These are phyloP conservation scores for Bucorvus abyssinicus DNA, from an alignment of 2,797 vertebrate genomes.

Conservation along the genomic window DNA sequence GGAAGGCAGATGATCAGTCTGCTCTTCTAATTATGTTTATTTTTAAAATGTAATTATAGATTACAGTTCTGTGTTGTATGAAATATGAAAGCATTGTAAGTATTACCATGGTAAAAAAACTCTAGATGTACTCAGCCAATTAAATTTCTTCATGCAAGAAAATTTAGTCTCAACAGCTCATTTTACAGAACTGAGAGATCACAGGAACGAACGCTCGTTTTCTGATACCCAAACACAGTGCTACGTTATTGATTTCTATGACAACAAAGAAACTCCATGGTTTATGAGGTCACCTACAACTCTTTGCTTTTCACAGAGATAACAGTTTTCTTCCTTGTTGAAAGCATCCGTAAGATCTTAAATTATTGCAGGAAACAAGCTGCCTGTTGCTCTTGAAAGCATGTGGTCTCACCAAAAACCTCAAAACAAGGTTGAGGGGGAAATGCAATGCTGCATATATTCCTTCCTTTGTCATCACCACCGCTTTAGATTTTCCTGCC, in stretches of 20 bases:
- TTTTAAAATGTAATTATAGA: background rate
- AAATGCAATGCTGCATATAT: background rate
- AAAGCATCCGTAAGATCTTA: background rate
- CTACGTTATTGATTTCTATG: conserved; percentile 19
- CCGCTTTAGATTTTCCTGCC: background rate
- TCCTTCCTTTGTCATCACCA: background rate
- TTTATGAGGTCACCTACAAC: conserved; percentile 17
- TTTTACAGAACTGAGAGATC: conserved; percentile 5
- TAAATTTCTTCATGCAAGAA: background rate
- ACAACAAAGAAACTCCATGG: conserved; percentile 7
- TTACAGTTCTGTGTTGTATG: background rate
- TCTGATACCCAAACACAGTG: background rate
- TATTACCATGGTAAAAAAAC: background rate
- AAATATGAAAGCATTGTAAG: background rate
- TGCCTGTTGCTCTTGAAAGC: background rate
- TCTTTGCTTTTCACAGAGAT: background rate
- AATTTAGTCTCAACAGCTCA: background rate
- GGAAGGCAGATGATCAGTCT: background rate
- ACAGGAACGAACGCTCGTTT: background rate
- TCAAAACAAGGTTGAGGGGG: background rate
- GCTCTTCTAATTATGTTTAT: background rate
- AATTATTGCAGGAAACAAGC: conserved; percentile 11
- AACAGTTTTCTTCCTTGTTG: conserved; percentile 10
- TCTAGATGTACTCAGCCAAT: background rate
- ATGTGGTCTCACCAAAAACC: background rate